These are phyloP conservation scores for Coelogynopora nodosa DNA, from an alignment of 2,888 invertebrate species.

Conservation along the genomic window DNA sequence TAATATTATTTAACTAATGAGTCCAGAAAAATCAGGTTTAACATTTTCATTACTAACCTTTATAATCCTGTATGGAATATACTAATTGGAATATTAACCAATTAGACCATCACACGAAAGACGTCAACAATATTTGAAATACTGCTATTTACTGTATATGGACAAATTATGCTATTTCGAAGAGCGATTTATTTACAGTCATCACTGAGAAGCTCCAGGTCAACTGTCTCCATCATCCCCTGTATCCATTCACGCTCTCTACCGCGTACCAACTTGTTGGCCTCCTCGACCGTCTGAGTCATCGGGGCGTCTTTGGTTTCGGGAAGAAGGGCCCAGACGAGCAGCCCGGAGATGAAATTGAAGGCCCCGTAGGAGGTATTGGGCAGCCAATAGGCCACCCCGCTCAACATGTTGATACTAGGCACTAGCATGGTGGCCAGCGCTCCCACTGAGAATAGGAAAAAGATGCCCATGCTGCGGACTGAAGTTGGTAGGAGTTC, in stretches of 20 bases:
- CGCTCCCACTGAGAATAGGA: not conserved
- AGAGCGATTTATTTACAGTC: no score
- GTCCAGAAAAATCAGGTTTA: no score
- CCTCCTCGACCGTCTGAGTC: constrained; percentile 27
- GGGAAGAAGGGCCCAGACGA: not conserved
- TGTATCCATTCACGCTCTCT: not conserved
- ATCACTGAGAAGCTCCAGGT: not conserved
- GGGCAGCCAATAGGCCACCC: not conserved
- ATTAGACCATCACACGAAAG: no score
- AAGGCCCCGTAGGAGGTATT: not conserved
- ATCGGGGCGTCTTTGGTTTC: constrained; percentile 31
- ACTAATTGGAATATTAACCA: no score
- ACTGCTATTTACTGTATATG: no score
- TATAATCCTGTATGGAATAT: no score
- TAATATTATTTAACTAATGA: no score
- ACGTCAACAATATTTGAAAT: no score
- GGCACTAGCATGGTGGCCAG: constrained; percentile 28
- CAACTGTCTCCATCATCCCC: not conserved
- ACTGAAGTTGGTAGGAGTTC: constrained; percentile 36
- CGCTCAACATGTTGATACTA: not conserved
- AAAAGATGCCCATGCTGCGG: not conserved
- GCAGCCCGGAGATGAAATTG: not conserved
- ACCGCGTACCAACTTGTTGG: not conserved
- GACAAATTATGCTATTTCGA: no score
- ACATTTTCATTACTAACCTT: no score